Conservation (phyloP, 2,888 invertebrate genomes). For the Cantharis flavilabris region DNA sequence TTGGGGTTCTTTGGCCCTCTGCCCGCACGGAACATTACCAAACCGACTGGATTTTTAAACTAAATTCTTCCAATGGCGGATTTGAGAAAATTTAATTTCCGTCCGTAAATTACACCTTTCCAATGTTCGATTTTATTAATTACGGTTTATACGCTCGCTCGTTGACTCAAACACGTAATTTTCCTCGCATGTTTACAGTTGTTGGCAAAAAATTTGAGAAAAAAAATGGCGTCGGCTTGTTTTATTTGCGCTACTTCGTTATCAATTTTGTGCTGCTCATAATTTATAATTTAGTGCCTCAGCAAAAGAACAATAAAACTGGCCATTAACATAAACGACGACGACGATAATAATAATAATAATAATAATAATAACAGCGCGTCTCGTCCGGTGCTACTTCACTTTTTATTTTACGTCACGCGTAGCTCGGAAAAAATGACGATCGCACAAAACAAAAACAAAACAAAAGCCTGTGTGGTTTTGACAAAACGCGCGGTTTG, state of each 20-base stretch:
- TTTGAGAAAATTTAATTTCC: background rate
- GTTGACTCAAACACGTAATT: background rate
- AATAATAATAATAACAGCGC: background rate
- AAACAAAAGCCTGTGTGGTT: background rate
- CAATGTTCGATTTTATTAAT: background rate
- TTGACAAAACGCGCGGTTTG: background rate
- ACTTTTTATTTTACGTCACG: background rate
- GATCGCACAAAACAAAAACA: background rate
- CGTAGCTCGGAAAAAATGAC: background rate
- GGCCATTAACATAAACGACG: background rate
- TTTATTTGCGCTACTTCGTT: background rate
- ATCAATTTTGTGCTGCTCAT: background rate
- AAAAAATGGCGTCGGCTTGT: background rate
- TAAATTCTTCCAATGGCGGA: conserved; percentile 8
- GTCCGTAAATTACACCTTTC: background rate
- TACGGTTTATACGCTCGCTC: background rate
- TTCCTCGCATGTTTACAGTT: background rate
- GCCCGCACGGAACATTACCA: conserved; percentile 12
- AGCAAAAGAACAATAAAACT: background rate
- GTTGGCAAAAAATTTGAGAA: background rate
- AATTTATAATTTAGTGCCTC: background rate
- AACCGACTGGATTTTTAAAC: conserved; percentile 27
- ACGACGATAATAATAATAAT: background rate
- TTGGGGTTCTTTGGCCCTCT: conserved; percentile 34
- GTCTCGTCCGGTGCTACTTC: background rate